phyloP scores from a whole-genome alignment of 1,140 invertebrate genomes.

The Cydia fagiglandana region DNA sequence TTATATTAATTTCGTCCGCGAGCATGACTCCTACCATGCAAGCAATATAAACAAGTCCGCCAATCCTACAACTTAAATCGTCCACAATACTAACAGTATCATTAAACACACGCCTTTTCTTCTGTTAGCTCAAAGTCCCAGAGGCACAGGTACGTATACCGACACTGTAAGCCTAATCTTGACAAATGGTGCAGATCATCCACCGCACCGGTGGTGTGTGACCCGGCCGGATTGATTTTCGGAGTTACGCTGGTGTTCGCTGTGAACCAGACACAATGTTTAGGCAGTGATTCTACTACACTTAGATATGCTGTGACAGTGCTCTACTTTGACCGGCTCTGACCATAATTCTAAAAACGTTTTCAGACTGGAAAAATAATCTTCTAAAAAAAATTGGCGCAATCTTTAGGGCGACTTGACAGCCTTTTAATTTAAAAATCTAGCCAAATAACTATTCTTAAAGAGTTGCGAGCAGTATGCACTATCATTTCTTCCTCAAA shows the following conservation, averaged over 20 bases:
- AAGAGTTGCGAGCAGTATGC: neutral
- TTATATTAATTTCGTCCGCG: no score
- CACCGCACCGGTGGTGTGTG: conserved; percentile 48
- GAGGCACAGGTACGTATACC: conserved; percentile 20
- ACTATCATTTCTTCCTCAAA: no score
- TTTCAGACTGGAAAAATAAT: no score
- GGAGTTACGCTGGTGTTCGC: conserved; percentile 1
- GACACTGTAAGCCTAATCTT: conserved; percentile 63
- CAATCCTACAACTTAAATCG: neutral
- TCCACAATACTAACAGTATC: neutral
- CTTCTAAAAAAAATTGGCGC: neutral
- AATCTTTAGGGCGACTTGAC: neutral
- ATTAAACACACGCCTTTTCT: conserved; percentile 11
- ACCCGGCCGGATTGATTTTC: conserved; percentile 54
- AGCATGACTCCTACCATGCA: neutral
- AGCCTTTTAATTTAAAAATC: neutral
- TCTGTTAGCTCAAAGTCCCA: conserved; percentile 11
- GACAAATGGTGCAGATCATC: conserved; percentile 74
- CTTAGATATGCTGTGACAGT: no score
- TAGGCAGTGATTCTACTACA: neutral
- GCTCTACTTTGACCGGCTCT: no score
- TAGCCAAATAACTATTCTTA: neutral
- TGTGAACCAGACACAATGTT: neutral
- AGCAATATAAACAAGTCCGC: neutral
- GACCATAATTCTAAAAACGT: no score